Evolutionary conservation across 1,140 invertebrate species (phyloP).

Genomic region (Brachionus manjavacas): DNA sequence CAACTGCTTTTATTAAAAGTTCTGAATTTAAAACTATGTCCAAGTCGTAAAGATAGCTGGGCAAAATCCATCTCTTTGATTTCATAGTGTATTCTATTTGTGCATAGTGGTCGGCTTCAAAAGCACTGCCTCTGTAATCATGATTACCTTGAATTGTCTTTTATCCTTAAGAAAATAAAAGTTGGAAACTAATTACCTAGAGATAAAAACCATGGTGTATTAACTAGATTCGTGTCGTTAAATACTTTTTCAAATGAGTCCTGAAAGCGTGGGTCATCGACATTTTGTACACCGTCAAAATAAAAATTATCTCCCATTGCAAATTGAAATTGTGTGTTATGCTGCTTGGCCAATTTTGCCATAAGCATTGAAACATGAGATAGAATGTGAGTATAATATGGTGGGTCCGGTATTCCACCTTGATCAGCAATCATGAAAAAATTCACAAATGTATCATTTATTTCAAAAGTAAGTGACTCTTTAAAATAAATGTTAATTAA

Average conservation of each 20-base stretch:
- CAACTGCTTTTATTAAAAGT: background rate
- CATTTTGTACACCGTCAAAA: constrained; percentile 32
- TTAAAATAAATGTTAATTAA: background rate
- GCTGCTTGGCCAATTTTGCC: constrained; percentile 48
- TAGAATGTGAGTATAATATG: constrained; percentile 53
- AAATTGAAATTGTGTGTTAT: constrained; percentile 50
- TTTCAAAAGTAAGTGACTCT: background rate
- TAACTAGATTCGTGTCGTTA: background rate
- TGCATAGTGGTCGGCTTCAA: background rate
- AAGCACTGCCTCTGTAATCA: background rate
- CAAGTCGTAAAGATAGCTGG: background rate
- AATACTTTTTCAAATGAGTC: constrained; percentile 14
- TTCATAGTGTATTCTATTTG: constrained; percentile 6
- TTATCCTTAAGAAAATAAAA: background rate
- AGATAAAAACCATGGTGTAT: constrained; percentile 24
- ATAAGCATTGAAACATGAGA: constrained; percentile 51
- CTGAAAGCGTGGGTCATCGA: constrained; percentile 28
- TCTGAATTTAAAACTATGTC: background rate
- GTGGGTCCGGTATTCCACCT: constrained; percentile 53
- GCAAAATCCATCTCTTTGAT: constrained; percentile 17
- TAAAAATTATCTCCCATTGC: constrained; percentile 48
- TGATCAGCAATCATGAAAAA: constrained; percentile 55
- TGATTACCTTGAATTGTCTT: background rate
- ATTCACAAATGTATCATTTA: background rate
- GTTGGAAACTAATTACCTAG: background rate